These are phyloP conservation scores for Sporophila hypoxantha DNA, from an alignment of 2,113 vertebrate genomes.

Conservation along the genomic window DNA sequence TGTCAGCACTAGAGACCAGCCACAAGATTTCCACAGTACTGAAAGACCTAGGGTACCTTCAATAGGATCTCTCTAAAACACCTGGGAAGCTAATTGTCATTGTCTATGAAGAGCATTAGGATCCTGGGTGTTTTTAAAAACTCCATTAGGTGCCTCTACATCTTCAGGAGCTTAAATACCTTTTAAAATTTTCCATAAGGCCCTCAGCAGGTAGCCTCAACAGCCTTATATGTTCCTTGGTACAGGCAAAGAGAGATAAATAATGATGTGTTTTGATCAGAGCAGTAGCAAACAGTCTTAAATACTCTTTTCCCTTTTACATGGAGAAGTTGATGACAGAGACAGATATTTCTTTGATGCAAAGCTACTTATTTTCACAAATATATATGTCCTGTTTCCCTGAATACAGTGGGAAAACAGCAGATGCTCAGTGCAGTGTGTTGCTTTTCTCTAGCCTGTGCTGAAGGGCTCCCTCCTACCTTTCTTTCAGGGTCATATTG, in stretches of 20 bases:
- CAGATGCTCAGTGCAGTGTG: background rate
- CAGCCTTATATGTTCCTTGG: background rate
- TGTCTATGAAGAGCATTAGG: background rate
- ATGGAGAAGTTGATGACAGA: background rate
- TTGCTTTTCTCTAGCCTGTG: background rate
- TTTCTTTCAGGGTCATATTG: background rate
- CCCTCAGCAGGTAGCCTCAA: background rate
- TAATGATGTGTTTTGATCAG: background rate
- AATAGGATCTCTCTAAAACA: background rate
- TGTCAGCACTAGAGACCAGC: background rate
- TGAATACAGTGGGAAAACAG: background rate
- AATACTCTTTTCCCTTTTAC: background rate
- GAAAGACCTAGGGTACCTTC: background rate
- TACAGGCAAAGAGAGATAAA: background rate
- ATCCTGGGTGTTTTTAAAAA: background rate
- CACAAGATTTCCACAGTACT: background rate
- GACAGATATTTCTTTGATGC: background rate
- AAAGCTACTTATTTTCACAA: constrained; percentile 1
- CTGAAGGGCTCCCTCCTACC: background rate
- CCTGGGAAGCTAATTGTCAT: background rate
- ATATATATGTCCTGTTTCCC: background rate
- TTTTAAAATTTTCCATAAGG: background rate
- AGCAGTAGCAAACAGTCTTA: background rate
- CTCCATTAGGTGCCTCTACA: background rate
- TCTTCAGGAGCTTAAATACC: constrained; percentile 20